Conservation (phyloP, 2,113 vertebrate species). For the Chauna torquata region DNA sequence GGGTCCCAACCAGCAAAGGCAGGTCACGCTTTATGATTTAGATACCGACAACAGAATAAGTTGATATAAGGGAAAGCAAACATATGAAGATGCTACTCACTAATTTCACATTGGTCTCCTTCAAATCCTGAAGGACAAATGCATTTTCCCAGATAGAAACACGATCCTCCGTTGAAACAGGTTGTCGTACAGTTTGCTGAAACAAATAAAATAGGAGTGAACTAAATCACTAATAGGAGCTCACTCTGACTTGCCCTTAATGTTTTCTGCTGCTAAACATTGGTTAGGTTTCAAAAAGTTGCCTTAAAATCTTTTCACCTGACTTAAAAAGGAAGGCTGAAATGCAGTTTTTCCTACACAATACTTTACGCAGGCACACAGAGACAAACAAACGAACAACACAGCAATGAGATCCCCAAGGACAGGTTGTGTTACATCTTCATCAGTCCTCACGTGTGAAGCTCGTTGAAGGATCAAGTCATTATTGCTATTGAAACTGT, state of each 20-base stretch:
- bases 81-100: slow-evolving; percentile 74
- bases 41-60: neutral
- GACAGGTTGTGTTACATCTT: neutral
- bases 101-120: slow-evolving; percentile 86
- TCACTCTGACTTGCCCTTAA: neutral
- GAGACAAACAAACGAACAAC: neutral
- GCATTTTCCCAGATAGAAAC: slow-evolving; percentile 90
- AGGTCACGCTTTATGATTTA: neutral
- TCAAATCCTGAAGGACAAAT: slow-evolving; percentile 86
- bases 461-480: neutral
- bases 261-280: neutral
- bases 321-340: neutral
- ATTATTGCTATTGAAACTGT: neutral
- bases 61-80: neutral
- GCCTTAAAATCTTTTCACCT: neutral
- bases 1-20: neutral
- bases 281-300: neutral
- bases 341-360: neutral
- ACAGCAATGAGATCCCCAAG: neutral
- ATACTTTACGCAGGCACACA: neutral
- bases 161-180: slow-evolving; percentile 89
- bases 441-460: neutral
- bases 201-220: slow-evolving; percentile 15
- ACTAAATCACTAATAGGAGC: neutral
- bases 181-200: slow-evolving; percentile 86